Evolutionary conservation across 2,888 invertebrate genomes (phyloP), one percentile per base, ranked within the genome.

Genomic region (Oscheius sp.): DNA sequence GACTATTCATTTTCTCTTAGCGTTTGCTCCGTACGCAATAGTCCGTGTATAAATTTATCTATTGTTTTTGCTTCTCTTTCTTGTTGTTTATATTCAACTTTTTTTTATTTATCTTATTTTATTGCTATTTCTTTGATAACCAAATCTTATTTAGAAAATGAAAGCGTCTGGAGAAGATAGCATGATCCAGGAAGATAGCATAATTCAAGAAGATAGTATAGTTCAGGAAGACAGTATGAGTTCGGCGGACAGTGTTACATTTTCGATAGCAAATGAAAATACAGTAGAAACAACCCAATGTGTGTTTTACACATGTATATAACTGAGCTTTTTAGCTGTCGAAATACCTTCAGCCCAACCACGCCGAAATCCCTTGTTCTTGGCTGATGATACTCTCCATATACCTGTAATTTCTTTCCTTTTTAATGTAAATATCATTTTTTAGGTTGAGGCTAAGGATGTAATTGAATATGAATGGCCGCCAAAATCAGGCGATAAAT

Each of bases 381-480:
- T 59, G 59, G 59, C 59, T 17, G 59, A 59, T 30, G 59, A 59
- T 17, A 59, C 59, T 6, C 59, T 59, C 17, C 59, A 59, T 26
- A 59, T 59, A 6, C 44, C 59, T 1, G 59, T 41, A 17, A 3
- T 14, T n/a, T n/a, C n/a, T 38, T 38, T 38, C 14, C 38, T 38
- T 38, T 38, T 14, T 38, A 12, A 38, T 38, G 12, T 14, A 38
- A 38, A 12, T 14, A 4, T 28, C 4, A 14, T 56, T 6, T 44
- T 57, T n/a, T 47, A 67, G 41, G 68, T 78, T 20, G 69, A 81
- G 38, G 65, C 83, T 20, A 66, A 72, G 24, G 80, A 85, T 70
- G 69, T 85, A 9, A 73, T 85, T 49, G 85, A 85, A 51, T 85
- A 84, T 70, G 85, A 85, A 68, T 85, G 85, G 85, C 85, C 85